These are phyloP conservation scores for Hemiscyllium ocellatum DNA, from an alignment of 2,113 vertebrate species.

Conservation along the genomic window DNA sequence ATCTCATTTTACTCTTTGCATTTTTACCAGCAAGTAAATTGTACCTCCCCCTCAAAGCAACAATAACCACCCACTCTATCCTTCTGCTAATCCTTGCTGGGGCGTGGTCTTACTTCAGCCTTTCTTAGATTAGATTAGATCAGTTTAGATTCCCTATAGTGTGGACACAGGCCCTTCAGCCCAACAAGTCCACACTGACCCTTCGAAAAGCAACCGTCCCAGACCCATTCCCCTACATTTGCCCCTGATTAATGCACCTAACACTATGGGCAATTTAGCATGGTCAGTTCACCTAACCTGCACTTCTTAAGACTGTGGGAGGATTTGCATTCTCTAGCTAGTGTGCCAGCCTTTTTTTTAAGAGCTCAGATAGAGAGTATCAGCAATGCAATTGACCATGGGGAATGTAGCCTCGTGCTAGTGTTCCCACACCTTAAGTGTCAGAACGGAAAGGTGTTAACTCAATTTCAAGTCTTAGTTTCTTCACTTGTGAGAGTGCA, in stretches of 20 bases:
- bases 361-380: not conserved
- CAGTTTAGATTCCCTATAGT: no score
- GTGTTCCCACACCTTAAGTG: not conserved
- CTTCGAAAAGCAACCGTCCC: no score
- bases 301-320: no score
- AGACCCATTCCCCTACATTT: no score
- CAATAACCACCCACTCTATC: not conserved
- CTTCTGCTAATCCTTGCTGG: not conserved
- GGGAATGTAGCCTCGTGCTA: not conserved
- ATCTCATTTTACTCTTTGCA: not conserved
- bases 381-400: not conserved
- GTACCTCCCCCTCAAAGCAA: not conserved
- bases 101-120: not conserved
- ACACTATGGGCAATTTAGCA: no score
- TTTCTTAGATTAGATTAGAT: no score
- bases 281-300: no score
- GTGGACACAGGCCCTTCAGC: no score
- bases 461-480: not conserved
- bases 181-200: no score
- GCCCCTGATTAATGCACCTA: no score
- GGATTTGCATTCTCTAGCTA: not conserved
- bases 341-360: not conserved
- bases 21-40: not conserved
- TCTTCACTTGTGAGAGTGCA: not conserved
- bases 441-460: not conserved